These are phyloP conservation scores for Phragmatobia fuliginosa DNA, from an alignment of 2,888 invertebrate species.

Conservation along the genomic window DNA sequence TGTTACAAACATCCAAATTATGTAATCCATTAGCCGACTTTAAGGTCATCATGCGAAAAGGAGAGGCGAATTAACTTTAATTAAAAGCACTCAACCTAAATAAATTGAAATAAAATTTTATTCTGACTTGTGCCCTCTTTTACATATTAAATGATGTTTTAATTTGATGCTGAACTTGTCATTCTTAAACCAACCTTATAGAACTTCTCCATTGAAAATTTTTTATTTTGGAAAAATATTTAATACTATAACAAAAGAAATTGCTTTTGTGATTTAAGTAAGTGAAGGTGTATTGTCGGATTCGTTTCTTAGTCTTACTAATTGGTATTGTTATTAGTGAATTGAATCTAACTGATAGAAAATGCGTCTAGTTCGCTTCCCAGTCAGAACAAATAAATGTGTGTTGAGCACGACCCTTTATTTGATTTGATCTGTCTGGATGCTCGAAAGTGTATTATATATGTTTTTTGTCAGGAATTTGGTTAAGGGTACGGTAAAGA, in stretches of 20 bases:
- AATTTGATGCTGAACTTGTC: neutral
- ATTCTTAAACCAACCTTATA: neutral
- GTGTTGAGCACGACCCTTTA: too few species aligned
- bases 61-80: constrained; percentile 13
- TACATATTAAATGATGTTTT: constrained; percentile 2
- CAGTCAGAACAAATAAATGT: too few species aligned
- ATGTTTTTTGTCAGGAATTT: too few species aligned
- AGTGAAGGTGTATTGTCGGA: neutral
- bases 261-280: neutral
- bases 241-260: neutral
- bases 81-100: constrained; percentile 17
- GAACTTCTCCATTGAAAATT: neutral
- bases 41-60: neutral
- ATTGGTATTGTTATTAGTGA: too few species aligned
- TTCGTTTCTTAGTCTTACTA: too few species aligned
- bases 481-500: too few species aligned
- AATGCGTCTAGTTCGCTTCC: too few species aligned
- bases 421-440: too few species aligned
- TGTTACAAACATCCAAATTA: neutral
- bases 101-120: constrained; percentile 8
- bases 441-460: too few species aligned
- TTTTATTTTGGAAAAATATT: neutral
- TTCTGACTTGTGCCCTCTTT: constrained; percentile 7
- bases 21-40: constrained; percentile 11
- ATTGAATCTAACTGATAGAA: too few species aligned